Evolutionary conservation across 2,797 vertebrate species (phyloP).

Genomic region (Pseudotriccus pelzelni): DNA sequence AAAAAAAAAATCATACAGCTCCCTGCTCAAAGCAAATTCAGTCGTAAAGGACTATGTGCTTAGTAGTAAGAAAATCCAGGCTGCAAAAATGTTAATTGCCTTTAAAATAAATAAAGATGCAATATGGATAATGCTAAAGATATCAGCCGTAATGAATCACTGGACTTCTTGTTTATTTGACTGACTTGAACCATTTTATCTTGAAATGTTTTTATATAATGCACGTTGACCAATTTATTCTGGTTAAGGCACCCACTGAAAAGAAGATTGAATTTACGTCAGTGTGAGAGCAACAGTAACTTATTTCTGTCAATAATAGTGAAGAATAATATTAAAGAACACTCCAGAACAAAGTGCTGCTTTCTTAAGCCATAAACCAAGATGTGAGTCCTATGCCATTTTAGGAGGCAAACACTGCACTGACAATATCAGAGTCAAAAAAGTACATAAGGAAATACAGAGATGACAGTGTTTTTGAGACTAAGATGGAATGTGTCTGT

Average conservation of each 20-base stretch:
- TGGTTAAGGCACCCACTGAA: neutral
- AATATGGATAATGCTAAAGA: neutral
- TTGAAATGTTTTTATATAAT: neutral
- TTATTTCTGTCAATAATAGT: neutral
- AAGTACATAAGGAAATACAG: accelerated
- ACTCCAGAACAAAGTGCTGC: neutral
- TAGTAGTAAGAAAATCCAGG: neutral
- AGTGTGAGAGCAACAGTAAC: neutral
- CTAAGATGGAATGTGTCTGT: neutral
- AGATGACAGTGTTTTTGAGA: neutral
- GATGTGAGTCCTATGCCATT: neutral
- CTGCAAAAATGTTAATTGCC: neutral
- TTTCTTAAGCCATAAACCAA: neutral
- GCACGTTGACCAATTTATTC: neutral
- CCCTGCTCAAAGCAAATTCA: neutral
- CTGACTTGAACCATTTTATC: neutral
- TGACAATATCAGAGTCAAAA: neutral
- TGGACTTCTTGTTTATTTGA: neutral
- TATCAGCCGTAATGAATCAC: neutral
- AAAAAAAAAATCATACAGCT: neutral
- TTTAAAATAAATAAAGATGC: neutral
- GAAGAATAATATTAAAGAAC: neutral
- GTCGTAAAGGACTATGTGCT: neutral
- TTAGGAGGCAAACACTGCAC: neutral
- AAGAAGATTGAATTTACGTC: neutral